Evolutionary conservation across 2,888 invertebrate species (phyloP).

Genomic region (Drosophila cyrtoloma): DNA sequence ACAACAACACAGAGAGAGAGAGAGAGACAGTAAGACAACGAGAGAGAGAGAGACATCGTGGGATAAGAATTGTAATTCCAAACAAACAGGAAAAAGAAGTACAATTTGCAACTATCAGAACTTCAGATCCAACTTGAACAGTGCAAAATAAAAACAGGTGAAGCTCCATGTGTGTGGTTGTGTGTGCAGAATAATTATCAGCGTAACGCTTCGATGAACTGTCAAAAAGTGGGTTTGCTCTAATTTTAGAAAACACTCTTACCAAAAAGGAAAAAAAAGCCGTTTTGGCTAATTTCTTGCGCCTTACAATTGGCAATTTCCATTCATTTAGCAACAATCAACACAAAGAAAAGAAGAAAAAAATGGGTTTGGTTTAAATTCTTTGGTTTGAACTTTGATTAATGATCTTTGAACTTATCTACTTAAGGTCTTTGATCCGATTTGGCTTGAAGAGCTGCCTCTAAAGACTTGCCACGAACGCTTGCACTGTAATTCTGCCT

Average conservation of each 20-base stretch:
- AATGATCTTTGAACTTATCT: conserved; percentile 3
- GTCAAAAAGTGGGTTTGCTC: conserved; percentile 36
- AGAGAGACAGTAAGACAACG: not conserved
- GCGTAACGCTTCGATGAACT: conserved; percentile 57
- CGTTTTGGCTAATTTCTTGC: conserved; percentile 3
- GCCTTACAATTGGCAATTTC: conserved; percentile 2
- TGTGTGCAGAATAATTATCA: conserved; percentile 35
- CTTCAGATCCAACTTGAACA: conserved; percentile 10
- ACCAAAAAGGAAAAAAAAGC: not conserved
- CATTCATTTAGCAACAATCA: conserved; percentile 18
- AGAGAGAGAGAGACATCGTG: not conserved
- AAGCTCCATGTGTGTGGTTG: not conserved
- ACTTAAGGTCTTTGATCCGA: conserved; percentile 20
- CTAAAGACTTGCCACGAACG: not conserved
- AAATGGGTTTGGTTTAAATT: not conserved
- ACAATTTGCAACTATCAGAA: conserved; percentile 27
- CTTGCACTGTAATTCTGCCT: too few species aligned
- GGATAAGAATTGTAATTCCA: conserved; percentile 29
- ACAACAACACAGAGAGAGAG: conserved; percentile 1
- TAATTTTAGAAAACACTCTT: conserved; percentile 29
- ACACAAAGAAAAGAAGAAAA: conserved; percentile 2
- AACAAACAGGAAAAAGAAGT: conserved; percentile 7
- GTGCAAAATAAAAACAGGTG: not conserved
- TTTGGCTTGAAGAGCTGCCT: not conserved
- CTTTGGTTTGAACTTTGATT: conserved; percentile 10